Evolutionary conservation across 2,888 invertebrate genomes (phyloP).

Genomic region (Biston stratarius): DNA sequence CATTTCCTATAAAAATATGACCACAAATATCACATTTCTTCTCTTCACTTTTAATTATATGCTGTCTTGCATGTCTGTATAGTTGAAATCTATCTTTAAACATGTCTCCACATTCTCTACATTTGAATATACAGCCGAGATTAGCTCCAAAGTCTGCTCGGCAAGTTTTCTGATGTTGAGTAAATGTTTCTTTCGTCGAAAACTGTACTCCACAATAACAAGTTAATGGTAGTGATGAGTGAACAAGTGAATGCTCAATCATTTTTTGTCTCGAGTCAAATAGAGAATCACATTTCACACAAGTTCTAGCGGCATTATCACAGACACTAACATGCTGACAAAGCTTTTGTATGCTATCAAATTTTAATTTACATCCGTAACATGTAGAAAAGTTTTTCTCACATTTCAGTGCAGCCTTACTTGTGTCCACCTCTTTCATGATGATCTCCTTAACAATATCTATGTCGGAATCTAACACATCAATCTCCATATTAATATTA

Average conservation of each 20-base stretch:
- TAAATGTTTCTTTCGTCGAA: slow-evolving; percentile 60
- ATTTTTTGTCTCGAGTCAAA: slow-evolving; percentile 77
- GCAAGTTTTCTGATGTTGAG: slow-evolving; percentile 69
- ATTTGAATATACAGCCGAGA: slow-evolving; percentile 68
- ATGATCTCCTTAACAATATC: slow-evolving; percentile 73
- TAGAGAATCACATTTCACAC: slow-evolving; percentile 68
- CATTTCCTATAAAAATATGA: slow-evolving; percentile 64
- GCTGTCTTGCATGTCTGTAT: slow-evolving; percentile 74
- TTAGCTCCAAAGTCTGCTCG: slow-evolving; percentile 62
- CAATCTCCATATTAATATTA: slow-evolving; percentile 72
- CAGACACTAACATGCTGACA: slow-evolving; percentile 75
- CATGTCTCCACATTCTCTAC: slow-evolving; percentile 73
- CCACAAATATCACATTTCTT: slow-evolving; percentile 75
- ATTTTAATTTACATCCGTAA: slow-evolving; percentile 72
- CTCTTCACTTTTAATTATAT: slow-evolving; percentile 66
- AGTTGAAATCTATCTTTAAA: slow-evolving; percentile 71
- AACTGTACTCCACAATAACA: slow-evolving; percentile 73
- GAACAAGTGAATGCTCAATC: slow-evolving; percentile 68
- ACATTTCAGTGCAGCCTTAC: slow-evolving; percentile 41
- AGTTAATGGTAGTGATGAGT: slow-evolving; percentile 53
- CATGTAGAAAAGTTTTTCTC: slow-evolving; percentile 63
- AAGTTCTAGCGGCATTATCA: slow-evolving; percentile 70
- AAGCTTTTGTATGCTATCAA: slow-evolving; percentile 66
- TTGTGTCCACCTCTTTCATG: slow-evolving; percentile 64
- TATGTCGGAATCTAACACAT: slow-evolving; percentile 74